Evolutionary conservation across 1,140 invertebrate genomes (phyloP).

Genomic region (Oscheius sp.): DNA sequence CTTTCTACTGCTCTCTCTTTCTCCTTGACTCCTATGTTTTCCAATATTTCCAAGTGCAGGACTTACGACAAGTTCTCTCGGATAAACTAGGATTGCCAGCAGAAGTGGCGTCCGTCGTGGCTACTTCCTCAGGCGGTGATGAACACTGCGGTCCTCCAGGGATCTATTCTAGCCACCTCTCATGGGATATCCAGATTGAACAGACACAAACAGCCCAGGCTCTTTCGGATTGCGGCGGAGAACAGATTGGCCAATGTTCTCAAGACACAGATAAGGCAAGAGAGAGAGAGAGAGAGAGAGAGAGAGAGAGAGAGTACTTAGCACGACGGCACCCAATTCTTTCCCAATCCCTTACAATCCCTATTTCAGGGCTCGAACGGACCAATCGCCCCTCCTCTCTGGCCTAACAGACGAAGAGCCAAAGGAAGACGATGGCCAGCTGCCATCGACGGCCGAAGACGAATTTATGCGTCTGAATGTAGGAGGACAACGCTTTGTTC

Average conservation of each 20-base stretch:
- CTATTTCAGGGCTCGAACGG: neutral
- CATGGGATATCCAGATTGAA: slow-evolving; percentile 52
- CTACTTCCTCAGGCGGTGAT: slow-evolving; percentile 25
- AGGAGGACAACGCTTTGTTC: slow-evolving; percentile 46
- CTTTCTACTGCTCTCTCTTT: neutral
- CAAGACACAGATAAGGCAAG: no score
- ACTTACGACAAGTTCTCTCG: no score
- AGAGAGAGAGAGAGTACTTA: neutral
- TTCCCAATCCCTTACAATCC: slow-evolving; percentile 4
- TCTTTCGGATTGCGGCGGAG: slow-evolving; percentile 18
- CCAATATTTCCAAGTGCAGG: no score
- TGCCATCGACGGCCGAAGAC: neutral
- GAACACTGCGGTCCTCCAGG: slow-evolving; percentile 50
- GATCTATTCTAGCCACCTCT: slow-evolving; percentile 49
- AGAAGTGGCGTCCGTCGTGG: no score
- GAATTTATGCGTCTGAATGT: slow-evolving; percentile 48
- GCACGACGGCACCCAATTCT: neutral
- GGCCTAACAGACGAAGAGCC: neutral
- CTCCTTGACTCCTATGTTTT: neutral
- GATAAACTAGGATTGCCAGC: no score
- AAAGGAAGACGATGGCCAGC: neutral
- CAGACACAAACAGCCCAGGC: slow-evolving; percentile 35
- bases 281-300: slow-evolving; percentile 8
- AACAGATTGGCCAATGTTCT: slow-evolving; percentile 21
- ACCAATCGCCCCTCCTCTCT: neutral